Base-by-base conservation (phyloP, 1,140 invertebrate species). In the Aethina tumida region DNA sequence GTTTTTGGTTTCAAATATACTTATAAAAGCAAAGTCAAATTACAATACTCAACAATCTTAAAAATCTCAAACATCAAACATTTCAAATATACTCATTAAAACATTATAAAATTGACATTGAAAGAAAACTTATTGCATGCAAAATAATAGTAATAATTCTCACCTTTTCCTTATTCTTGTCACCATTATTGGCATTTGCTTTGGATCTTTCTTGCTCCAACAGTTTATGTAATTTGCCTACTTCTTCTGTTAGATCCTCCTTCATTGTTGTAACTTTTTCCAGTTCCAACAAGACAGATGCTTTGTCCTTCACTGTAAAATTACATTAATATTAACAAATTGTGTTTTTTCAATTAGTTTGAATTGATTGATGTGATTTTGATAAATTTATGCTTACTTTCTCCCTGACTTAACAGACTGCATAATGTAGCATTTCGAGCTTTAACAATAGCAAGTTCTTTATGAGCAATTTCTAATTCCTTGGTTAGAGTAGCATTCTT, bases 141-240 rank as follows among this genome's bases (percentile, higher is more conserved):
- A n/a, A n/a, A n/a, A n/a, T n/a, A n/a, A n/a, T n/a, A n/a, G n/a
- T n/a, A n/a, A n/a, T n/a, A n/a, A n/a, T n/a, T n/a, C n/a, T n/a
- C n/a, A n/a, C n/a, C n/a, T n/a, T n/a, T n/a, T n/a, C n/a, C n/a
- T n/a, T n/a, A n/a, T n/a, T n/a, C n/a, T n/a, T n/a, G n/a, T n/a
- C n/a, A n/a, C n/a, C n/a, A n/a, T n/a, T n/a, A n/a, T 43, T 24
- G 41, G 35, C 35, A 31, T 42, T 33, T 28, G 37, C 40, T 42
- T n/a, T 84, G 3, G 83, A 85, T 32, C 80, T 68, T 62, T 88
- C 84, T 60, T 84, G 81, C 56, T 90, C 83, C 13, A 90, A 64
- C 39, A 82, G 75, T 16, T 71, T 74, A 55, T 82, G 77, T 10
- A 86, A 59, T 22, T 66, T 59, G 9, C 70, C 57, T 15, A 87